Base-by-base conservation (phyloP, 2,113 vertebrate species). In the Romanogobio albipinnatus region DNA sequence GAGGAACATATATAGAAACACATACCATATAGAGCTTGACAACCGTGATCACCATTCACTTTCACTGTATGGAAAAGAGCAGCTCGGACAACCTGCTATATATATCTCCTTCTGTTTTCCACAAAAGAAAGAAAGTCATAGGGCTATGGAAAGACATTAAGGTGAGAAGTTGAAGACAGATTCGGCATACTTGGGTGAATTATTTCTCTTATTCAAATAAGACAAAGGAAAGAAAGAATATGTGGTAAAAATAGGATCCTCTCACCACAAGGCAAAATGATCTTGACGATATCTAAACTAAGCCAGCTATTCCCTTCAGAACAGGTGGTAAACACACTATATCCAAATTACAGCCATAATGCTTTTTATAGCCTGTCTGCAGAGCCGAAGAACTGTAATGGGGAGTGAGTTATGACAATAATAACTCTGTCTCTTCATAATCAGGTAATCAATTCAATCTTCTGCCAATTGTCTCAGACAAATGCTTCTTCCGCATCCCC, bases 321-420 rank as follows among this genome's bases (percentile, higher is more conserved):
- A 93, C 90, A 89, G 89, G 91, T 84, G 83, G 59, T 33, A 88
- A 87, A 84, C 84, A 84, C 78, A 78, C 45, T 66, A 45, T 76
- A 62, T 59, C 89, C 90, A 89, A 85, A 90, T 89, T 90, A 91
- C 87, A 86, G 86, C 89, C 88, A 82, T 89, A 89, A 91, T 91
- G 89, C 64, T 90, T 92, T 93, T 93, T 91, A 91, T 86, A 71
- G 84, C 64, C 90, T 88, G 86, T 90, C 87, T 91, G 86, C 87
- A 82, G 83, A 51, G 90, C 85, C 85, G 88, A 88, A 89, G 81
- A 88, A 89, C 85, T 86, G 88, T 94, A 94, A 95, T 94, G 82
- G 79, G 90, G 89, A 89, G 92, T 95, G 94, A 95, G 92, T 95
- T 94, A 95, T 94, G 91, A 88, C 90, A 91, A 94, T 94, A 94